These are phyloP conservation scores for Zoanthus sansibaricus DNA, from an alignment of 92 coral and sea anemone genomes.

Conservation along the genomic window DNA sequence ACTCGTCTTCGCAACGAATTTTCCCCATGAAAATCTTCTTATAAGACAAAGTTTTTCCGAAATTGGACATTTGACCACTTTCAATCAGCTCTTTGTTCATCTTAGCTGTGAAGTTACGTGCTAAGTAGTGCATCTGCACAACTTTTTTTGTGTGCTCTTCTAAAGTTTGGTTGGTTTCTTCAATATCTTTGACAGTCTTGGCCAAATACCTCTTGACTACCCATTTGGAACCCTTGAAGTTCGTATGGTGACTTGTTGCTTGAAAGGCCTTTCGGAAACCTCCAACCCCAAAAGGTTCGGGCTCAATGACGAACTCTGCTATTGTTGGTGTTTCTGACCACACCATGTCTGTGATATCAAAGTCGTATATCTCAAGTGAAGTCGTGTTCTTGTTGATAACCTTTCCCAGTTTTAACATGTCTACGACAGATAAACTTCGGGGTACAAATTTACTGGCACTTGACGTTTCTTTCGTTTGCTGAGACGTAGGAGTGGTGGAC, in stretches of 20 bases:
- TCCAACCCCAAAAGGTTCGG: neutral
- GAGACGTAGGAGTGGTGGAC: no score
- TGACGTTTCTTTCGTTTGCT: neutral
- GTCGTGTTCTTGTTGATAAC: neutral
- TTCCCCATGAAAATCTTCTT: slow-evolving; percentile 26
- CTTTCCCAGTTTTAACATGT: slow-evolving; percentile 28
- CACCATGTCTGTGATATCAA: neutral
- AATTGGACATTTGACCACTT: neutral
- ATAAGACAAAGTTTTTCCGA: slow-evolving; percentile 15
- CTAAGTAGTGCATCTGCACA: neutral
- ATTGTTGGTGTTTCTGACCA: slow-evolving; percentile 3
- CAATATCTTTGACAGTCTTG: no score
- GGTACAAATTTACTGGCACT: slow-evolving; percentile 11
- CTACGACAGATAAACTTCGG: slow-evolving; percentile 1
- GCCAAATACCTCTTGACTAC: no score
- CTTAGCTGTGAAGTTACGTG: slow-evolving; percentile 34
- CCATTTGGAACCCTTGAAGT: neutral
- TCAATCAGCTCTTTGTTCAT: slow-evolving; percentile 10
- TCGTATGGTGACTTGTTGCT: neutral
- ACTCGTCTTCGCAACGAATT: slow-evolving; percentile 5
- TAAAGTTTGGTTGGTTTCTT: neutral
- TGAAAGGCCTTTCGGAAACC: slow-evolving; percentile 1
- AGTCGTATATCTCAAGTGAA: neutral
- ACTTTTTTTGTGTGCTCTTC: neutral
- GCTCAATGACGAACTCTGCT: slow-evolving; percentile 4